Percentiles rank a stretch among this genome's conserved stretches.
Evolutionary conservation across 2,888 invertebrate species (phyloP).

Genomic region (Sesamia inferens): DNA sequence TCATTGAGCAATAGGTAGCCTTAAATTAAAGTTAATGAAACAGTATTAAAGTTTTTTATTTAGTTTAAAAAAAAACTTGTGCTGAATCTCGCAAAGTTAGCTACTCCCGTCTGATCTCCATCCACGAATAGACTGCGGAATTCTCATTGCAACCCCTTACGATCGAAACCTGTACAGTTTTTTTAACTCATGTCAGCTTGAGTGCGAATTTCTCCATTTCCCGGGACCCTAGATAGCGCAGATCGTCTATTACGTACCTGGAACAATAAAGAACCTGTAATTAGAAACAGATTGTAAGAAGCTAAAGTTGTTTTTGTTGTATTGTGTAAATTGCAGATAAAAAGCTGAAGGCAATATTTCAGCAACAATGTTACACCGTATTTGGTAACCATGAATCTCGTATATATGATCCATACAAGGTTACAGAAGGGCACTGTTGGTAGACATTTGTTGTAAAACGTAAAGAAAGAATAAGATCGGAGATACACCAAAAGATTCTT

Average conservation of each 20-base stretch:
- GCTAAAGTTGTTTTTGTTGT: too few species aligned
- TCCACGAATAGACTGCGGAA: slow-evolving; percentile 25
- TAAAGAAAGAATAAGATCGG: background rate
- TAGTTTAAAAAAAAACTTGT: background rate
- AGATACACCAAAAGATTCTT: background rate
- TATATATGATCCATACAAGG: background rate
- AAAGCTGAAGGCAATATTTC: background rate
- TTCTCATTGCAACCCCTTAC: slow-evolving; percentile 1
- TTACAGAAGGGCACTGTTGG: background rate
- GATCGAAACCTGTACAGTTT: slow-evolving; percentile 20
- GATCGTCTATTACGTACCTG: slow-evolving; percentile 93
- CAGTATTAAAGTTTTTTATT: background rate
- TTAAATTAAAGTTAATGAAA: background rate
- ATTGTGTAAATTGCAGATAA: too few species aligned
- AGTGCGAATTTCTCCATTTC: slow-evolving; percentile 69
- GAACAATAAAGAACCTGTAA: background rate
- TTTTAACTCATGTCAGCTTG: slow-evolving; percentile 68
- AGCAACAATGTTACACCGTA: background rate
- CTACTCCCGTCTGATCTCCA: background rate
- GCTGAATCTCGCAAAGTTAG: background rate
- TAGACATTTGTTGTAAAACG: background rate
- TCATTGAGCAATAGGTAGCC: background rate
- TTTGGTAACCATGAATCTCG: background rate
- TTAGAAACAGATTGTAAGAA: background rate
- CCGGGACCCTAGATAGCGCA: slow-evolving; percentile 82